These are phyloP conservation scores for Pangasius djambal DNA, from an alignment of 2,797 vertebrate species.

Conservation along the genomic window DNA sequence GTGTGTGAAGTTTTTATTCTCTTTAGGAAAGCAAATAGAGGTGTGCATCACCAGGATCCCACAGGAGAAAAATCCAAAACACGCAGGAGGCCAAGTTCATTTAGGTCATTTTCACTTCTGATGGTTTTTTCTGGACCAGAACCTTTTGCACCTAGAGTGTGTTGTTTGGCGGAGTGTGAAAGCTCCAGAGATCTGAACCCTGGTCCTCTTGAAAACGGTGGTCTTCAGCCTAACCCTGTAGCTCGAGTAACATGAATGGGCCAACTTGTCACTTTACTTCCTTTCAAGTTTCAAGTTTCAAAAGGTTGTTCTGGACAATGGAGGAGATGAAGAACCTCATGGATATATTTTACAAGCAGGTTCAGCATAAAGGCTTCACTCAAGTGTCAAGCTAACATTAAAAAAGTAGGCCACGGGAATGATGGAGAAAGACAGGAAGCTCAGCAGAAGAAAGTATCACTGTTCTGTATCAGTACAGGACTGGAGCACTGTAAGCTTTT, in stretches of 20 bases:
- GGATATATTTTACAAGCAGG: not conserved
- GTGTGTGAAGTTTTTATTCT: not conserved
- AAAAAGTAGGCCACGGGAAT: not conserved
- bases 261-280: not conserved
- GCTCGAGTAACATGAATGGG: not conserved
- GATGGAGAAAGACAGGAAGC: not conserved
- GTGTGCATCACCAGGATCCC: not conserved
- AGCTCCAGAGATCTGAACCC: slow-evolving; percentile 1
- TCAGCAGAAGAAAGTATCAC: not conserved
- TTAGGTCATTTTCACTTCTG: not conserved
- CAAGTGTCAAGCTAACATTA: not conserved
- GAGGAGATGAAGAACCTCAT: not conserved
- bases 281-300: not conserved
- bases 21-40: not conserved
- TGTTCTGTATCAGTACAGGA: not conserved
- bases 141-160: not conserved
- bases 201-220: not conserved
- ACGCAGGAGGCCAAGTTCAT: not conserved
- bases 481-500: not conserved
- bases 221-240: not conserved
- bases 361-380: not conserved
- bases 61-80: not conserved
- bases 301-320: not conserved
- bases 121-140: not conserved
- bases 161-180: not conserved